phyloP scores from a whole-genome alignment of 1,140 invertebrate species.

The Caenorhabditis briggsae region DNA sequence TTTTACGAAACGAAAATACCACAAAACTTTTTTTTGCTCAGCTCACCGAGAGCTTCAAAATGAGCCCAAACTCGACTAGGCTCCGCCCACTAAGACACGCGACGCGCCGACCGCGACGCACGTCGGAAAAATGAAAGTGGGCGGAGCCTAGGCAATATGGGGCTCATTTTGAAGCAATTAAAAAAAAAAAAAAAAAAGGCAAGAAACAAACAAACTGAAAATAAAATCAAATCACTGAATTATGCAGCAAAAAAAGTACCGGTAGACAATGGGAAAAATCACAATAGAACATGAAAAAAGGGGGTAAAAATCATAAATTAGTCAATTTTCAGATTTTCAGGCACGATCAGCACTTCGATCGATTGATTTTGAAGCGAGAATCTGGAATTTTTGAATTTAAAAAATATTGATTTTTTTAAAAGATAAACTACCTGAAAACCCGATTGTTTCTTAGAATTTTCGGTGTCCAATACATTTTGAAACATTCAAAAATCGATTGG shows the following conservation, averaged over 20 bases:
- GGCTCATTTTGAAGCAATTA: too few relatives aligned
- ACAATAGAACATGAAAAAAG: neutral
- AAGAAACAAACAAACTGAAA: too few relatives aligned
- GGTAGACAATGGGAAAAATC: neutral
- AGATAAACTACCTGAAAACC: slow-evolving; percentile 7
- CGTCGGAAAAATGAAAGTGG: too few relatives aligned
- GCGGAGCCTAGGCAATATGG: too few relatives aligned
- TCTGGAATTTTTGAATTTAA: neutral
- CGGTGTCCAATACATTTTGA: slow-evolving; percentile 28
- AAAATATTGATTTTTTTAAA: neutral
- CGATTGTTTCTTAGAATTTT: neutral
- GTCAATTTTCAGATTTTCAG: slow-evolving; percentile 24
- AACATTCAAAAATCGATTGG: slow-evolving; percentile 33
- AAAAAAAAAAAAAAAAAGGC: neutral
- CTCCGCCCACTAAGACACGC: too few relatives aligned
- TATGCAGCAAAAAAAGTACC: neutral
- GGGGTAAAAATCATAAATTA: neutral
- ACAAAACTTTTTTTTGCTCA: too few relatives aligned
- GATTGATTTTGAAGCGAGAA: neutral
- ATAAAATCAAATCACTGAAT: neutral
- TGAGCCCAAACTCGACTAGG: too few relatives aligned
- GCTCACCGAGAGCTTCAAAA: too few relatives aligned
- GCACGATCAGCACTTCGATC: slow-evolving; percentile 2
- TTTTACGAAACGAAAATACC: too few relatives aligned
- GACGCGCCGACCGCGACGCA: too few relatives aligned